Evolutionary conservation across 2,888 invertebrate genomes (phyloP).

Genomic region (Embidobia sp.): DNA sequence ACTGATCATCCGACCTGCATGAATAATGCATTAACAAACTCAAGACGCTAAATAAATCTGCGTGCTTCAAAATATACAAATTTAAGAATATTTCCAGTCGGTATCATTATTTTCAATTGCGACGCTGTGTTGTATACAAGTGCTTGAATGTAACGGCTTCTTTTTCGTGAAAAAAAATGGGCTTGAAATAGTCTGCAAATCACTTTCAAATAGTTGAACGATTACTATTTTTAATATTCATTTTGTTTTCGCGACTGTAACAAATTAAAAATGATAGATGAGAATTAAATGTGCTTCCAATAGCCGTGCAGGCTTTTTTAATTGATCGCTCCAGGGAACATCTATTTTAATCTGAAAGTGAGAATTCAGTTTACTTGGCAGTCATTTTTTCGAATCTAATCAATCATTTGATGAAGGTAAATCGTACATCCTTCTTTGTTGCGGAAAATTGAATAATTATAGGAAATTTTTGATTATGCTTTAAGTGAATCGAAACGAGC

Average conservation of each 20-base stretch:
- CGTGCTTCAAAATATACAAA: background rate
- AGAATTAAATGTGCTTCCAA: background rate
- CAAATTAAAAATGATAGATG: slow-evolving; percentile 4
- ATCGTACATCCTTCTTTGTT: too few relatives aligned
- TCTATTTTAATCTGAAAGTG: background rate
- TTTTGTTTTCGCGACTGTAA: background rate
- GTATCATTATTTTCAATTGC: too few relatives aligned
- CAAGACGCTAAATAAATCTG: background rate
- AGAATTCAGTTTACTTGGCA: background rate
- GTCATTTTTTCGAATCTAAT: background rate
- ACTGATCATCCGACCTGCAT: background rate
- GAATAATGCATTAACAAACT: slow-evolving; percentile 10
- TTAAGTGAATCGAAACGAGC: background rate
- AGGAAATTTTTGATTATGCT: background rate
- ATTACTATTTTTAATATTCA: background rate
- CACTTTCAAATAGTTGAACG: too few relatives aligned
- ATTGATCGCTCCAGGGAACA: background rate
- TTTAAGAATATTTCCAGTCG: too few relatives aligned
- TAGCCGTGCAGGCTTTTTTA: background rate
- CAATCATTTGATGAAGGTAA: background rate
- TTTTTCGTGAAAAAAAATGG: too few relatives aligned
- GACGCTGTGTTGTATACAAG: too few relatives aligned
- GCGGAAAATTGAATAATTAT: slow-evolving; percentile 6
- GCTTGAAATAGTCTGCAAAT: too few relatives aligned
- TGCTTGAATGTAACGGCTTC: too few relatives aligned